These are phyloP conservation scores for Desmodus rotundus DNA, from an alignment of 2,113 vertebrate genomes.

Conservation along the genomic window DNA sequence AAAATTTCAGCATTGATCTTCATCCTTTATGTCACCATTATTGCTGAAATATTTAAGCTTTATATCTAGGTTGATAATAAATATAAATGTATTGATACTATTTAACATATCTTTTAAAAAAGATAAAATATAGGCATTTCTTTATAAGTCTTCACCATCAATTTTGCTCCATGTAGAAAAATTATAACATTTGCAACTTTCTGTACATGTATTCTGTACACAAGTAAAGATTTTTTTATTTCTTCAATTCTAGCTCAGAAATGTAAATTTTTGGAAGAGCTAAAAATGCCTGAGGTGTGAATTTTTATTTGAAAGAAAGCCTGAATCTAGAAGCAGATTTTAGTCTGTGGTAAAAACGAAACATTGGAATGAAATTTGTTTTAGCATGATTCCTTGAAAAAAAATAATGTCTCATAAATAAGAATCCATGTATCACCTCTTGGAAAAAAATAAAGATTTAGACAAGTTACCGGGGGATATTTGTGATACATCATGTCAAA, in stretches of 20 bases:
- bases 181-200: neutral
- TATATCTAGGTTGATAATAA: neutral
- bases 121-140: neutral
- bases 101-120: neutral
- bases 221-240: neutral
- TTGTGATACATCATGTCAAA: slow-evolving; percentile 29
- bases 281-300: neutral
- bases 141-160: neutral
- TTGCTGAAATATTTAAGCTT: neutral
- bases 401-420: slow-evolving; percentile 29
- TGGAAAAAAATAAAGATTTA: slow-evolving; percentile 16
- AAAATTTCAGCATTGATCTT: neutral
- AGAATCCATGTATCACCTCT: neutral
- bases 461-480: neutral
- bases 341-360: neutral
- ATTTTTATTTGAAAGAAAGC: neutral
- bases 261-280: neutral
- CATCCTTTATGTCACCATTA: neutral
- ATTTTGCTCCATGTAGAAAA: neutral
- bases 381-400: slow-evolving; percentile 7
- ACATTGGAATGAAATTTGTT: neutral
- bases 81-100: neutral
- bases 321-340: neutral
- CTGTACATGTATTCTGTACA: neutral
- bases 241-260: neutral